Evolutionary conservation across 2,113 vertebrate species (phyloP), one percentile per base, ranked within the genome.

Genomic region (Tragulus kanchil): DNA sequence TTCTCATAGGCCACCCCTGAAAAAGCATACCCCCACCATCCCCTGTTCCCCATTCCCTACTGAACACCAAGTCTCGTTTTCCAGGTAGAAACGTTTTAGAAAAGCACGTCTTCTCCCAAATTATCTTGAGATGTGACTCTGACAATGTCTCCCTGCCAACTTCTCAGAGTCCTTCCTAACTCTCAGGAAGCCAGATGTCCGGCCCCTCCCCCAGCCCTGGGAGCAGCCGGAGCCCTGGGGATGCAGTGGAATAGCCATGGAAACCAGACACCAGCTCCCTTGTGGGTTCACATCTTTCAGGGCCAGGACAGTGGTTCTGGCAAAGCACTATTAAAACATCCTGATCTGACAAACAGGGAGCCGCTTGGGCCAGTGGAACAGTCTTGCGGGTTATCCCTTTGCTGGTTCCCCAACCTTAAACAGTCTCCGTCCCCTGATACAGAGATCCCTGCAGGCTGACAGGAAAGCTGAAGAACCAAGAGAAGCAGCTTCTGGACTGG

Each of bases 41-140:
- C 48, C 45, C 45, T 8, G 5, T 16, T 1, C 7, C 54, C 64
- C 4, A 3, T 52, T n/a, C 54, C 78, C 61, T 93, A 19, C 19
- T 45, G 45, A 92, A 79, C 2, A 17, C 54, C 58, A 86, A 86
- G 42, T 59, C 71, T 96, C 8, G 64, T 73, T 52, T 73, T 67
- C 85, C 36, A 36, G 4, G 21, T n/a, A 73, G 62, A 78, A 42
- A 87, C 36, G 19, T 61, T 90, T 89, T 77, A 79, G 71, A 36
- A 97, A 95, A 92, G 42, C 48, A 89, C 23, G 71, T 81, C 62
- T 93, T 45, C 71, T 93, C 59, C 73, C 61, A 59, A 86, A 78
- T 83, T 93, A 95, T 96, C 85, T 92, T 54, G 81, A 84, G 73
- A 94, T 21, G 48, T 85, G 85, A 95, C 73, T 94, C 85, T 86